Evolutionary conservation across 2,113 vertebrate species (phyloP), one percentile per base, ranked within the genome.

Genomic region (Stegastes partitus): DNA sequence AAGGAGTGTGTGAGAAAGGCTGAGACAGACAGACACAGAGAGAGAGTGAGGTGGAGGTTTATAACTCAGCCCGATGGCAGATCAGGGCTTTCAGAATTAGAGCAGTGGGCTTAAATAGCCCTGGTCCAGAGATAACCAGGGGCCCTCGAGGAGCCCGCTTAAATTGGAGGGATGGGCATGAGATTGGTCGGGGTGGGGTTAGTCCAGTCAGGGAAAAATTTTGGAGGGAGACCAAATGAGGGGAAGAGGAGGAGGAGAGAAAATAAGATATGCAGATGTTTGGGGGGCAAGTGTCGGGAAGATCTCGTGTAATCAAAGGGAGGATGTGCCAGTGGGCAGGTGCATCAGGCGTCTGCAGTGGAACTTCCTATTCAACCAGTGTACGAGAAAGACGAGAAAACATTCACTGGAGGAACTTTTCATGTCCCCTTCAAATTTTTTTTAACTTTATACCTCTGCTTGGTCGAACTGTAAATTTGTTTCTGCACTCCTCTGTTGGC

Each of bases 101-200:
- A 93, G 90, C 92, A 92, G 90, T 89, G 92, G 91, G 92, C 89
- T 92, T 86, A 94, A 94, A 94, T 94, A 93, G 91, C 87, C 84
- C 68, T 74, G 85, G 91, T 91, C 88, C 91, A 91, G 84, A 92
- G 91, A 93, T 94, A 93, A 91, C 82, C 88, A 86, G 90, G 87
- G 87, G 87, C 87, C 87, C 86, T 66, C 61, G 68, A 89, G 91
- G 89, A 91, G 85, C 79, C 79, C 66, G 42, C 64, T 85, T 64
- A 85, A 79, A 91, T 81, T 82, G 74, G 75, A 87, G 67, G 77
- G 84, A 83, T 70, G 59, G 77, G 84, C 70, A 63, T 55, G 68
- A 80, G 78, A 82, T 62, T 70, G 74, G 61, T 31, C 56, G 70
- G 71, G 76, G 78, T 81, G 79, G 77, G 62, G 79, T 82, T 31